phyloP scores from a whole-genome alignment of 2,113 vertebrate species.

The Lethenteron reissneri region DNA sequence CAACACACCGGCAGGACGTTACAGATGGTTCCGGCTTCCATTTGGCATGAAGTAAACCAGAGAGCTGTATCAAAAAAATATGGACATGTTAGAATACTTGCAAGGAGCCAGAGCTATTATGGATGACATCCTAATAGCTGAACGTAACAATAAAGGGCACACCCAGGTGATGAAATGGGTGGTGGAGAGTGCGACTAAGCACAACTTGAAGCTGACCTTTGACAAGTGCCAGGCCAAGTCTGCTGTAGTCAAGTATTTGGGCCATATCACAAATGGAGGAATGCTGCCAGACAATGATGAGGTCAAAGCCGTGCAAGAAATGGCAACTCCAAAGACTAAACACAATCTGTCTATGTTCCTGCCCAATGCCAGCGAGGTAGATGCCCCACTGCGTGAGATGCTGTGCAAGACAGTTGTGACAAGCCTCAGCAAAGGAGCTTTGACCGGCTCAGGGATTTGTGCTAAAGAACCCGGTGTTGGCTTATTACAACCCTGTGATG shows the following conservation, averaged over 20 bases:
- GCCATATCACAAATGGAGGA: not conserved
- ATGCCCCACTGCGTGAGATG: not conserved
- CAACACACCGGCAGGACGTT: not conserved
- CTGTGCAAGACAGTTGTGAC: not conserved
- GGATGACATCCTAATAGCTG: slow-evolving; percentile 3
- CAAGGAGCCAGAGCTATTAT: slow-evolving; percentile 4
- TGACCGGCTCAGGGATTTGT: not conserved
- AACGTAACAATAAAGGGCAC: not conserved
- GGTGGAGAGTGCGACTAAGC: not conserved
- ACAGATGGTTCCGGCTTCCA: slow-evolving; percentile 4
- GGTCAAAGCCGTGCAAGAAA: not conserved
- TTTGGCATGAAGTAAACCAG: not conserved
- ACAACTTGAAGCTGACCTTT: slow-evolving; percentile 2
- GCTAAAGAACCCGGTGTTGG: not conserved
- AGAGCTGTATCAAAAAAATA: not conserved
- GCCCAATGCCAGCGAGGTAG: not conserved
- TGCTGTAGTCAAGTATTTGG: not conserved
- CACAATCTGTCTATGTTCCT: not conserved
- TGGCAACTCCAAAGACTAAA: not conserved
- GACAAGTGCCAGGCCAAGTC: not conserved
- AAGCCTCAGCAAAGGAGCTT: not conserved
- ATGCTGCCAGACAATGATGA: not conserved
- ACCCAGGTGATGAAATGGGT: not conserved
- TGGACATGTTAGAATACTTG: slow-evolving; percentile 2
- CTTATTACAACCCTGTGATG: not conserved